Evolutionary conservation across 2,113 vertebrate genomes (phyloP).

Genomic region (Lepisosteus oculatus): DNA sequence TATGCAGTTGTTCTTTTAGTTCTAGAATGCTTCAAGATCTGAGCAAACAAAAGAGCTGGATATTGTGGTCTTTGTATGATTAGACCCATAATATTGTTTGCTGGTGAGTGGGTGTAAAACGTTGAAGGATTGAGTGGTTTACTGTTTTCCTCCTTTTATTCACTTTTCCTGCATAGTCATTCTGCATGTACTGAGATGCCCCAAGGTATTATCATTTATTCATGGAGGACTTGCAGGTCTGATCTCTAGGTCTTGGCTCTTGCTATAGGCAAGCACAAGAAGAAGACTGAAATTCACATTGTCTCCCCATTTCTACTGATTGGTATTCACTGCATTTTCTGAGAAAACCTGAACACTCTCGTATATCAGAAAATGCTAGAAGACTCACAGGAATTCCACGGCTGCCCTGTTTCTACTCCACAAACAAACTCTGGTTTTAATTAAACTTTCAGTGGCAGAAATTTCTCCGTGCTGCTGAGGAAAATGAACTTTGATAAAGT

Average conservation of each 20-base stretch:
- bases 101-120: background rate
- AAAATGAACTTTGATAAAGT: too few relatives aligned
- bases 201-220: conserved; percentile 32
- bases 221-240: conserved; percentile 22
- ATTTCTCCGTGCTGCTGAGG: background rate
- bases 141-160: background rate
- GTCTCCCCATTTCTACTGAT: background rate
- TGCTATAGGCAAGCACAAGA: conserved; percentile 21
- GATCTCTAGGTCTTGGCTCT: conserved; percentile 26
- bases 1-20: too few relatives aligned
- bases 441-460: background rate
- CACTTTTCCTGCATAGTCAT: background rate
- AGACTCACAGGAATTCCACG: background rate
- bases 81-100: too few relatives aligned
- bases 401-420: background rate
- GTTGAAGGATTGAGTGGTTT: background rate
- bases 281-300: background rate
- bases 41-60: too few relatives aligned
- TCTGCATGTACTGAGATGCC: conserved; percentile 17
- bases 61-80: too few relatives aligned
- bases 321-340: background rate
- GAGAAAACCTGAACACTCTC: background rate
- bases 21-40: too few relatives aligned
- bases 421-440: conserved; percentile 10
- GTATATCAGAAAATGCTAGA: background rate